Percentiles rank a stretch among this genome's conserved stretches.
Evolutionary conservation across 2,888 invertebrate species (phyloP).

Genomic region (Xestia ashworthii): DNA sequence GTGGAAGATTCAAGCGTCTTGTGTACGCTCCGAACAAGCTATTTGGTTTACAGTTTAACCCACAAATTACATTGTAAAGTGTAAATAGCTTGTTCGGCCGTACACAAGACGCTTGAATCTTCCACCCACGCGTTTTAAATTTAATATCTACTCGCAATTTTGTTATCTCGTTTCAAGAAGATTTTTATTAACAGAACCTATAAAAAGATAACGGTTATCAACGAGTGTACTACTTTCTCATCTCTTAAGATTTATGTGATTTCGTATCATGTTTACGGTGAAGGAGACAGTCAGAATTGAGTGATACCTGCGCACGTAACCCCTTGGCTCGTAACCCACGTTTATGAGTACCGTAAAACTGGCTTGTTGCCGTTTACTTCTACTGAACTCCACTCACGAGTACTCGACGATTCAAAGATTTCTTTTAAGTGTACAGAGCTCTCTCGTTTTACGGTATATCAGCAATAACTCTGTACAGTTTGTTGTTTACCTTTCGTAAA

Average conservation of each 20-base stretch:
- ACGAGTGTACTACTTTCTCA: conserved; percentile 25
- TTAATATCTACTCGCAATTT: conserved; percentile 14
- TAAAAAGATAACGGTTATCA: conserved; percentile 36
- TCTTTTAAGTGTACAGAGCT: conserved; percentile 33
- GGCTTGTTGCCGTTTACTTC: conserved; percentile 45
- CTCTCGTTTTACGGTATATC: conserved; percentile 39
- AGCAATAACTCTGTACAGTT: conserved; percentile 20
- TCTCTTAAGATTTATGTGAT: conserved; percentile 48
- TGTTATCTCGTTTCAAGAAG: conserved; percentile 20
- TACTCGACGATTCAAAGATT: conserved; percentile 41
- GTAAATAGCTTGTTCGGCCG: too few relatives aligned
- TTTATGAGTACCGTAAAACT: conserved; percentile 62
- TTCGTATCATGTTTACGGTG: conserved; percentile 45
- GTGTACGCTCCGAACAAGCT: too few relatives aligned
- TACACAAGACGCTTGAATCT: background rate
- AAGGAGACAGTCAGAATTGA: conserved; percentile 56
- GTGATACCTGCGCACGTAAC: conserved; percentile 60
- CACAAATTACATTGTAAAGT: too few relatives aligned
- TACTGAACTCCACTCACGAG: conserved; percentile 35
- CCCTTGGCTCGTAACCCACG: conserved; percentile 57
- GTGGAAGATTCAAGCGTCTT: too few relatives aligned
- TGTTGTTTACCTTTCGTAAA: conserved; percentile 17
- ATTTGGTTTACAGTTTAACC: too few relatives aligned
- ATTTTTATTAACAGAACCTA: conserved; percentile 10
- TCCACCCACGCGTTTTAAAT: conserved; percentile 33